Evolutionary conservation across 2,888 invertebrate genomes (phyloP).

Genomic region (Hemistola chrysoprasaria): DNA sequence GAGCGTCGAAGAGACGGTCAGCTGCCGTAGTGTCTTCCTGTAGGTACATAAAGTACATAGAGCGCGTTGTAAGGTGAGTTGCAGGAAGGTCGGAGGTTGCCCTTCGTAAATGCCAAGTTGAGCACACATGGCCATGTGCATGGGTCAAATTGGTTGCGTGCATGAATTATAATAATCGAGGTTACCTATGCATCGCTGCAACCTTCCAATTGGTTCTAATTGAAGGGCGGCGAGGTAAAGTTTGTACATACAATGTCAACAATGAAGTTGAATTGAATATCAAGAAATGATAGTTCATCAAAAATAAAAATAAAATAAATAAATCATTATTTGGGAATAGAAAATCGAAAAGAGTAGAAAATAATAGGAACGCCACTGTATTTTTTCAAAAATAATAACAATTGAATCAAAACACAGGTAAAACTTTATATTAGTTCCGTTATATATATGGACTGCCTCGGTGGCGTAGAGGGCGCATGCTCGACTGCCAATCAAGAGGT

Average conservation of each 20-base stretch:
- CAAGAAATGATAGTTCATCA: too few relatives aligned
- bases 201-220: conserved; percentile 30
- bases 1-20: conserved; percentile 46
- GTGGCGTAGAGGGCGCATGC: too few relatives aligned
- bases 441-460: too few relatives aligned
- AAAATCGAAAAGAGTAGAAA: too few relatives aligned
- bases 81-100: conserved; percentile 61
- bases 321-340: too few relatives aligned
- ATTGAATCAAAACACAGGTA: too few relatives aligned
- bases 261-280: too few relatives aligned
- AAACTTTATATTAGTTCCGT: too few relatives aligned
- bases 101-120: conserved; percentile 57
- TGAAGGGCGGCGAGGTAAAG: conserved; percentile 22
- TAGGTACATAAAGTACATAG: conserved; percentile 50
- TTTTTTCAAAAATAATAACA: too few relatives aligned
- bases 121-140: conserved; percentile 37
- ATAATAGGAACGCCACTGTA: too few relatives aligned
- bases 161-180: conserved; percentile 38
- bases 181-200: conserved; percentile 26
- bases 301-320: too few relatives aligned
- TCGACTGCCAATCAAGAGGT: too few relatives aligned
- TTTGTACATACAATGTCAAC: conserved; percentile 24
- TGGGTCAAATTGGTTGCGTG: conserved; percentile 61
- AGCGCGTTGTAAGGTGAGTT: conserved; percentile 69
- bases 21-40: conserved; percentile 68